Base-by-base conservation (phyloP, 1,140 invertebrate species). In the Drosophila kikkawai region DNA sequence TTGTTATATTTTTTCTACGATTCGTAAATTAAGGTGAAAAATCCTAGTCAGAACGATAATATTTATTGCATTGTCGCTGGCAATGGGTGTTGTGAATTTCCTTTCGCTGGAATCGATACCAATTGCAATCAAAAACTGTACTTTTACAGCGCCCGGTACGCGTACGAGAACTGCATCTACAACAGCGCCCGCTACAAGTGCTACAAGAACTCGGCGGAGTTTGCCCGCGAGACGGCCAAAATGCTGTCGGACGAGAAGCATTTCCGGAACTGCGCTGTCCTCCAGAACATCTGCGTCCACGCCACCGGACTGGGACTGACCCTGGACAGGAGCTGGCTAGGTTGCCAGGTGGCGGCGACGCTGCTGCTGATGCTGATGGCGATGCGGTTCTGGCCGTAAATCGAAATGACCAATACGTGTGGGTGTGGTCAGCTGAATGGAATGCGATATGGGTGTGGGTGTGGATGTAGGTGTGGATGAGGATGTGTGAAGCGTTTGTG, bases 101-200 rank as follows among this genome's bases (percentile, higher is more conserved):
- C 11, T 26, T 58, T 50, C 13, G 7, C 19, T 39, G 5, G 7
- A 37, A 45, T 55, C 63, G 48, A 55, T 65, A 56, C 37, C 29
- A 74, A 48, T 45, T 15, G 13, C 34, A 22, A 55, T 55, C 8
- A 55, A 39, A 58, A 59, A 37, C 12, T 17, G 13, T 34, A 1
- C 0, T 41, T 13, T 56, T 80, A 12, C 73, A 92, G 91, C 48
- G 85, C 91, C 50, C 83, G 91, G 12, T 81, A 86, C 37, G 91
- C 90, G 9, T 92, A 92, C 67, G 91, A 92, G 69, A 92, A 88
- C 19, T 92, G 91, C 78, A 92, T 92, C 59, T 92, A 91, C 61
- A 92, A 91, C 34, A 92, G 91, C 34, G 91, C 91, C 19, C 77
- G 91, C 5, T 92, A 80, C 67, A 92, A 92, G 58, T 92, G 91